Percentiles rank a stretch among this genome's conserved stretches.
These are phyloP conservation scores for Leptinotarsa lineolata DNA, from an alignment of 1,140 invertebrate species.

Conservation along the genomic window DNA sequence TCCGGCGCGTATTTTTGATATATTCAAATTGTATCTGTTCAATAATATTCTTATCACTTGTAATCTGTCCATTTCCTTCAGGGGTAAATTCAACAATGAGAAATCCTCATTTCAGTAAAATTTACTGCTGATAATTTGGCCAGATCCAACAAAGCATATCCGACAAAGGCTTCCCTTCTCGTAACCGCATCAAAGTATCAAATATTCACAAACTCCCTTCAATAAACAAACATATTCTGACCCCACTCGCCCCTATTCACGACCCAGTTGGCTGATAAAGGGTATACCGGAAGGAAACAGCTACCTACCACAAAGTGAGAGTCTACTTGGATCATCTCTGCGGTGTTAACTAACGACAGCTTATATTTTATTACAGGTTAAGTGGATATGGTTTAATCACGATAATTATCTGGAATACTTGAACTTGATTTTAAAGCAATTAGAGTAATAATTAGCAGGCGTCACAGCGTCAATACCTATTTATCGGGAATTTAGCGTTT, in stretches of 20 bases:
- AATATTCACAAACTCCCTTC: neutral
- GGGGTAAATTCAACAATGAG: too few relatives aligned
- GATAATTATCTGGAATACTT: slow-evolving; percentile 17
- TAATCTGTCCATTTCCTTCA: too few relatives aligned
- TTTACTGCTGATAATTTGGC: too few relatives aligned
- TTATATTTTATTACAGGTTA: slow-evolving; percentile 24
- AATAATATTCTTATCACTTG: too few relatives aligned
- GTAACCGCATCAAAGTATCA: neutral
- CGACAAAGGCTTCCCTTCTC: neutral
- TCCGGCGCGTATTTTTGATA: too few relatives aligned
- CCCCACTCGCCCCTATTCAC: slow-evolving; percentile 9
- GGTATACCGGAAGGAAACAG: slow-evolving; percentile 17
- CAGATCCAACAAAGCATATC: too few relatives aligned
- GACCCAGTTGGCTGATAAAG: slow-evolving; percentile 8
- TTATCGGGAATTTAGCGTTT: neutral
- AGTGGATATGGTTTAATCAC: slow-evolving; percentile 16
- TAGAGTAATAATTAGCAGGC: neutral
- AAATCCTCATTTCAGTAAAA: too few relatives aligned
- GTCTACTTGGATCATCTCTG: slow-evolving; percentile 3
- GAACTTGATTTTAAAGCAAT: neutral
- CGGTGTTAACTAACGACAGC: slow-evolving; percentile 23
- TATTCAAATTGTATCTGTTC: too few relatives aligned
- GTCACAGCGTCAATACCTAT: neutral
- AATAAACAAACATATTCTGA: neutral
- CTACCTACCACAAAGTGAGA: slow-evolving; percentile 22